Percentiles rank a stretch among this genome's conserved stretches.
These are phyloP conservation scores for Scotopteryx bipunctaria DNA, from an alignment of 2,888 invertebrate genomes.

Conservation along the genomic window DNA sequence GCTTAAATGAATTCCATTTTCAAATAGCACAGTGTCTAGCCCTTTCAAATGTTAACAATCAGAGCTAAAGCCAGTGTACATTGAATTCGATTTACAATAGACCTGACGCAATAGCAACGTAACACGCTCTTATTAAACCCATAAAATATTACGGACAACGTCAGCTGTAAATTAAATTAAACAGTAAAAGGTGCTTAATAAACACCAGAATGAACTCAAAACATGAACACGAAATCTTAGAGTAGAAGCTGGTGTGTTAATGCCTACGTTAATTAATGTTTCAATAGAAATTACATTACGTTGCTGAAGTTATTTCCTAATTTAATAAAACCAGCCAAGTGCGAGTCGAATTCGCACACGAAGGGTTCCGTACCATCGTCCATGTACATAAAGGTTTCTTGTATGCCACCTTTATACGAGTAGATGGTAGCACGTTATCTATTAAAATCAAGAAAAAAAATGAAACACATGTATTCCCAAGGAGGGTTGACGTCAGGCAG, in stretches of 20 bases:
- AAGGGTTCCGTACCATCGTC: too few species aligned
- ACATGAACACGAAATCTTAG: conserved; percentile 16
- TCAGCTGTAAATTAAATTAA: conserved; percentile 32
- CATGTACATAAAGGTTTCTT: too few species aligned
- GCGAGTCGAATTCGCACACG: too few species aligned
- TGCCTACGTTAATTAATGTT: too few species aligned
- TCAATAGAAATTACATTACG: too few species aligned
- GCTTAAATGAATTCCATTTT: background rate
- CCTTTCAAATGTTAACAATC: conserved; percentile 7
- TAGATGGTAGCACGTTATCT: too few species aligned
- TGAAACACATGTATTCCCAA: too few species aligned
- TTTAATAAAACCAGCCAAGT: too few species aligned
- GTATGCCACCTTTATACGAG: too few species aligned
- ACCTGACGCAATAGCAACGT: conserved; percentile 12
- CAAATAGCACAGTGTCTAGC: background rate
- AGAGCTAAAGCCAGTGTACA: background rate
- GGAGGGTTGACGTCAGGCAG: too few species aligned
- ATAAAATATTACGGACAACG: conserved; percentile 32
- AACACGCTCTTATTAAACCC: conserved; percentile 24
- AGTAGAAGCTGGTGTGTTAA: background rate
- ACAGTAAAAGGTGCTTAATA: conserved; percentile 34
- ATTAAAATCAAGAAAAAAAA: too few species aligned
- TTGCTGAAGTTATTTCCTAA: too few species aligned
- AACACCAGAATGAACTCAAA: conserved; percentile 21
- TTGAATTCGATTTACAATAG: conserved; percentile 12